A percentile compares a stretch with the other conserved stretches of the same genome.
Evolutionary conservation across 2,113 vertebrate genomes (phyloP).

Genomic region (Sylvia atricapilla): DNA sequence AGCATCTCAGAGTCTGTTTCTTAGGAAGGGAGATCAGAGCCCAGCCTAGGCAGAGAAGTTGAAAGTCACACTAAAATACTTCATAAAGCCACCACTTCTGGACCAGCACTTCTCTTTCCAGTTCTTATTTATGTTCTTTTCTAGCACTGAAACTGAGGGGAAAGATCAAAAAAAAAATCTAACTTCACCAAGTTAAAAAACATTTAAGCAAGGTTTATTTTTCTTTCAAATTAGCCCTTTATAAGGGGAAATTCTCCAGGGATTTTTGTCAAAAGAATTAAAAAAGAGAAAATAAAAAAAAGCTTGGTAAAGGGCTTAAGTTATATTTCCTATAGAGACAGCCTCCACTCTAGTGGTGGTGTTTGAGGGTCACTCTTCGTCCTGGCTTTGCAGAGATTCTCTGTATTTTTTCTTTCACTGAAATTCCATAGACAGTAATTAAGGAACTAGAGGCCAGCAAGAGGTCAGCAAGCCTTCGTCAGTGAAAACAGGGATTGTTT

Average conservation of each 20-base stretch:
- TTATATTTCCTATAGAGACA: constrained; percentile 55
- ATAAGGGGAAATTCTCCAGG: background rate
- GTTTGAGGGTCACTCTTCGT: constrained; percentile 62
- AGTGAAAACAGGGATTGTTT: constrained; percentile 93
- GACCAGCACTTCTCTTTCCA: background rate
- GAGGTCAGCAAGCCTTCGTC: constrained; percentile 86
- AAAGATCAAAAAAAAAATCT: background rate
- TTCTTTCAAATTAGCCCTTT: constrained; percentile 39
- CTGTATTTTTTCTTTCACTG: constrained; percentile 74
- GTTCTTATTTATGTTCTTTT: background rate
- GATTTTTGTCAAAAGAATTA: background rate
- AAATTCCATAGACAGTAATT: constrained; percentile 93
- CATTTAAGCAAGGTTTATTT: constrained; percentile 54
- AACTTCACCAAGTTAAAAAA: constrained; percentile 51
- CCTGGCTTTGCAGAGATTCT: constrained; percentile 69
- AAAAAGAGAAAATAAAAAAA: background rate
- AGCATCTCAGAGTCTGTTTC: background rate
- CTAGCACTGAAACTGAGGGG: background rate
- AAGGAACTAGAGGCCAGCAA: constrained; percentile 87
- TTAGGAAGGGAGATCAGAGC: background rate
- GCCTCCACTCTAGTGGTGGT: constrained; percentile 8
- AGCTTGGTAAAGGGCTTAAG: constrained; percentile 8
- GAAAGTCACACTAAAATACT: background rate
- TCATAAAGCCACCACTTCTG: background rate
- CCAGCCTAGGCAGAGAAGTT: background rate